A percentile compares a stretch with the other conserved stretches of the same genome.
Conservation (phyloP, 2,797 vertebrate genomes). For the Acanthurus tractus region DNA sequence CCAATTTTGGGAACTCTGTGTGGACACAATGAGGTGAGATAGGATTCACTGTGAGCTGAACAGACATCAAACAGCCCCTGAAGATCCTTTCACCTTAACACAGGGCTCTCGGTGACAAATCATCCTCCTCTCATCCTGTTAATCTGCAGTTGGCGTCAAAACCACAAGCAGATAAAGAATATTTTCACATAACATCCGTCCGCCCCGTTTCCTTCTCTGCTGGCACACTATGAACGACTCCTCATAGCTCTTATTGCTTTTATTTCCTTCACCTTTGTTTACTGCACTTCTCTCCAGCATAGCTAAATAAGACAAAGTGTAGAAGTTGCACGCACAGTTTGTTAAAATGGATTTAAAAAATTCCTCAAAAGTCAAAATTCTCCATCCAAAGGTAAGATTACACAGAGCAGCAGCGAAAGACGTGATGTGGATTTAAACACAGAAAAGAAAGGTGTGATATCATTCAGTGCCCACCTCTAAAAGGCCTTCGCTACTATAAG, state of each 20-base stretch:
- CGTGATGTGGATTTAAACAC: not conserved
- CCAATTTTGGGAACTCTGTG: slow-evolving; percentile 62
- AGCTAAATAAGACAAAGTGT: slow-evolving; percentile 1
- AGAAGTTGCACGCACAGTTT: not conserved
- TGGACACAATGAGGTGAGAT: slow-evolving; percentile 63
- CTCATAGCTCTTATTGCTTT: slow-evolving; percentile 31
- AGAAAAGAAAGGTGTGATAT: too few relatives aligned
- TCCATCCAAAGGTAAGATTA: not conserved
- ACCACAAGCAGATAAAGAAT: slow-evolving; percentile 56
- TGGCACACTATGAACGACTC: not conserved
- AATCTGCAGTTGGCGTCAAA: slow-evolving; percentile 48
- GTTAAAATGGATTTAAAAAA: not conserved
- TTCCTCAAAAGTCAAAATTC: not conserved
- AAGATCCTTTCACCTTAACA: slow-evolving; percentile 63
- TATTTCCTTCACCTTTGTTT: slow-evolving; percentile 28
- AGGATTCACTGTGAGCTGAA: slow-evolving; percentile 58
- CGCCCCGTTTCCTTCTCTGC: slow-evolving; percentile 25
- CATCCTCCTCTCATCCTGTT: slow-evolving; percentile 58
- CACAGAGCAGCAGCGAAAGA: not conserved
- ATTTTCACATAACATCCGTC: slow-evolving; percentile 47
- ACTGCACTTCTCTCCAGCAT: not conserved
- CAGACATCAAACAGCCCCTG: slow-evolving; percentile 66
- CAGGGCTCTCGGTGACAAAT: slow-evolving; percentile 56
- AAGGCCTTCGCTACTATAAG: too few relatives aligned
- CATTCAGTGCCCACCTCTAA: too few relatives aligned